Conservation (phyloP, 2,888 invertebrate species). For the Drosophila pseudotalamancana region DNA sequence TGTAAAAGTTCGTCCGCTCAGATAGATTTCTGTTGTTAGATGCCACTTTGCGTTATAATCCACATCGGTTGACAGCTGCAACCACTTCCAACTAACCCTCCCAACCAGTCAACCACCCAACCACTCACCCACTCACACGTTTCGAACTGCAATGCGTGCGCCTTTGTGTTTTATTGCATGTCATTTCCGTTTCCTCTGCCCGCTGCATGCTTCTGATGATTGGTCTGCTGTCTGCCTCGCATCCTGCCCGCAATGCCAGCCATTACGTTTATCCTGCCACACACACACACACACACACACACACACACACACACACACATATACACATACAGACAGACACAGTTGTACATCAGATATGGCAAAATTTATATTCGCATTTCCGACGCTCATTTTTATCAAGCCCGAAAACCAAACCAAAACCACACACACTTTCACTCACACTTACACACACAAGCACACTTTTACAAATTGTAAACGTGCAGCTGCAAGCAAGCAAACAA, state of each 20-base stretch:
- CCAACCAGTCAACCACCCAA: background rate
- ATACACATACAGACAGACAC: constrained; percentile 12
- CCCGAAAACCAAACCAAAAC: constrained; percentile 40
- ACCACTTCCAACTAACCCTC: background rate
- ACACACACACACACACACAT: constrained; percentile 13
- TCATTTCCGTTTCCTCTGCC: constrained; percentile 82
- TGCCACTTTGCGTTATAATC: constrained; percentile 76
- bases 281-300: constrained; percentile 20
- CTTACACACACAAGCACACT: constrained; percentile 26
- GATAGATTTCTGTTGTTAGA: constrained; percentile 75
- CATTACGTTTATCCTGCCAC: constrained; percentile 70
- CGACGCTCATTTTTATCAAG: constrained; percentile 79
- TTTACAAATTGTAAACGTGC: constrained; percentile 75
- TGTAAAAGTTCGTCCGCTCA: constrained; percentile 69
- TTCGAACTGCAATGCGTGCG: constrained; percentile 50
- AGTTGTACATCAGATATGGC: constrained; percentile 82
- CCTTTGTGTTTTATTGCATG: constrained; percentile 83
- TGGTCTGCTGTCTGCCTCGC: constrained; percentile 69
- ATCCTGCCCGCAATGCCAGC: constrained; percentile 71
- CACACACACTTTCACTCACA: constrained; percentile 18
- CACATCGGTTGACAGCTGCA: constrained; percentile 40
- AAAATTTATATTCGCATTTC: constrained; percentile 83
- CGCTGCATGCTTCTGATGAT: constrained; percentile 71
- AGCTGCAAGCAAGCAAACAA: constrained; percentile 60
- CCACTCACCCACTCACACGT: background rate